Percentiles rank a stretch among this genome's conserved stretches.
Evolutionary conservation across 2,888 invertebrate genomes (phyloP).

Genomic region (Pollenia amentaria): DNA sequence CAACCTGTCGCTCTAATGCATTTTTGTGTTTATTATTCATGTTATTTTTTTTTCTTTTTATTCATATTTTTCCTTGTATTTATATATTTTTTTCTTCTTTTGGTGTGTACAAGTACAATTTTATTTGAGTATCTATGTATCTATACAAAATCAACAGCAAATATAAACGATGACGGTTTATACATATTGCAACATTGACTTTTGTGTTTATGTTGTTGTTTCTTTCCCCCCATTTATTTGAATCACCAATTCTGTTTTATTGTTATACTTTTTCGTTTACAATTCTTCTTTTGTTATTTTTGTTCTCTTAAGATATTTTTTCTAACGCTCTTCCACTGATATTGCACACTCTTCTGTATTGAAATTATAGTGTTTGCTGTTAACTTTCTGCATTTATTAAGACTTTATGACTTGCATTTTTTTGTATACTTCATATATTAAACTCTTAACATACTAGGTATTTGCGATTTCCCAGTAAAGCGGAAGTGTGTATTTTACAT

Average conservation of each 20-base stretch:
- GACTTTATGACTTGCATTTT: constrained; percentile 30
- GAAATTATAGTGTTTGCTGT: constrained; percentile 13
- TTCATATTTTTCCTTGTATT: neutral
- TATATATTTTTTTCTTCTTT: constrained; percentile 16
- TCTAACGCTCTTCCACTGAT: constrained; percentile 24
- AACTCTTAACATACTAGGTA: constrained; percentile 19
- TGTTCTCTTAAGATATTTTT: neutral
- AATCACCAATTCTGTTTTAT: neutral
- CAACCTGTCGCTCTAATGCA: constrained; percentile 74
- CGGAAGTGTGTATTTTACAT: constrained; percentile 67
- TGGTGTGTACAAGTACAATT: constrained; percentile 22
- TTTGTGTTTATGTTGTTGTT: constrained; percentile 37
- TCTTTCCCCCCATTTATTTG: neutral
- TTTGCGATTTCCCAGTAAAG: constrained; percentile 64
- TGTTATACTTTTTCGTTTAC: constrained; percentile 21
- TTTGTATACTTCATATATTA: constrained; percentile 50
- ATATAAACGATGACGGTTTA: constrained; percentile 59
- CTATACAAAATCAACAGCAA: neutral
- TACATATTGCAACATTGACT: constrained; percentile 68
- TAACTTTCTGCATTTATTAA: neutral
- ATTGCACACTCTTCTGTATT: neutral
- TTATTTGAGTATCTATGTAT: constrained; percentile 34
- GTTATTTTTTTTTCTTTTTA: constrained; percentile 31
- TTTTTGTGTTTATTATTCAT: constrained; percentile 68
- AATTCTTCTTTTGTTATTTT: constrained; percentile 16